Evolutionary conservation across 2,797 vertebrate genomes (phyloP).

Genomic region (Muraenolepis orangiensis): DNA sequence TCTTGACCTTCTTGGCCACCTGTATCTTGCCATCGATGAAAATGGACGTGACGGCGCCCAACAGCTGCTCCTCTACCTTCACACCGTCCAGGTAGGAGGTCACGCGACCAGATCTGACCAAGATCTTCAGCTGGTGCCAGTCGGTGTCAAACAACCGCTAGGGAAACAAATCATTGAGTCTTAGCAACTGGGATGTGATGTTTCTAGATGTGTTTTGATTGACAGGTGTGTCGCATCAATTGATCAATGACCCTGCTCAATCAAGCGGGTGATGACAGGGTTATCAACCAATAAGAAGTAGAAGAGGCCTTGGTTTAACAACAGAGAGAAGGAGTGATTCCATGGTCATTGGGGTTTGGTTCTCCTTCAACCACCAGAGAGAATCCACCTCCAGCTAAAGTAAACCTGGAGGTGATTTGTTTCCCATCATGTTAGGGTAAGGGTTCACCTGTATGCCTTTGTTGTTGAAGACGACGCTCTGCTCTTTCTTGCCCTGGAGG

Average conservation of each 20-base stretch:
- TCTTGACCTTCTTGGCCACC: conserved; percentile 66
- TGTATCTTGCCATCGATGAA: conserved; percentile 80
- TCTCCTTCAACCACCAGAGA: background rate
- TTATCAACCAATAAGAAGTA: background rate
- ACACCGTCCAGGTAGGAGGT: conserved; percentile 71
- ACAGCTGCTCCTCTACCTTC: conserved; percentile 47
- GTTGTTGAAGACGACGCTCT: conserved; percentile 58
- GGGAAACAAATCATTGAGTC: background rate
- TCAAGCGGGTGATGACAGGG: too few relatives aligned
- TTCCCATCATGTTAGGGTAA: background rate
- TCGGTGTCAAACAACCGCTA: conserved; percentile 69
- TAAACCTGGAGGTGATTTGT: background rate
- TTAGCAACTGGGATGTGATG: background rate
- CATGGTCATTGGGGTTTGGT: background rate
- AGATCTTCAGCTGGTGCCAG: conserved; percentile 81
- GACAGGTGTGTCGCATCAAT: too few relatives aligned
- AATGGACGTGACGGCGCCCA: conserved; percentile 71
- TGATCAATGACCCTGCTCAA: too few relatives aligned
- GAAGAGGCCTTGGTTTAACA: background rate
- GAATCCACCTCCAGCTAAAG: too few relatives aligned
- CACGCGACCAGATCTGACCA: conserved; percentile 63
- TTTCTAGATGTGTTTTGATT: background rate
- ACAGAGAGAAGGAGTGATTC: background rate
- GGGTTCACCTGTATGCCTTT: conserved; percentile 67
- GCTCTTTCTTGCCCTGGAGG: conserved; percentile 45